Evolutionary conservation across 2,888 invertebrate genomes (phyloP), one percentile per base, ranked within the genome.

Genomic region (Callyntrura sp.): DNA sequence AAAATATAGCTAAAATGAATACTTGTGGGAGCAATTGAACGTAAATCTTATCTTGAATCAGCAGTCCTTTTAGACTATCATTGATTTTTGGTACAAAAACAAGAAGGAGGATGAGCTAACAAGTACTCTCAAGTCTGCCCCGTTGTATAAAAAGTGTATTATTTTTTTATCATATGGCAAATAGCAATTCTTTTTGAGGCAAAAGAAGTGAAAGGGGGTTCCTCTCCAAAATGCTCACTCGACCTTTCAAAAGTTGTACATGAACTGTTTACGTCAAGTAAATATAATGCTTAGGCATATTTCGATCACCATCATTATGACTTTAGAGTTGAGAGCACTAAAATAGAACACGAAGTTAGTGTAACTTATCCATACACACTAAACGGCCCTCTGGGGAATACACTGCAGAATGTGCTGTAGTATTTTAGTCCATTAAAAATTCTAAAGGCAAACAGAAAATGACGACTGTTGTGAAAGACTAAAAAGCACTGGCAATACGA

Each of bases 381-480:
- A 48, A 45, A 83, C 65, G 83, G 28, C 65, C 45, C 83, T 51
- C 65, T 57, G 45, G 83, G 25, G 83, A 83, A 68, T 83, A 65
- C 8, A 65, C 43, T 45, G n/a, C 8, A 3, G 43, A 35, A 9
- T 6, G 35, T 2, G 6, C 35, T 6, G 60, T 23, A 60, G 20
- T 8, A 57, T 57, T n/a, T 57, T 57, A 57, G n/a, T 57, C 57
- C 57, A 57, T 60, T 60, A 60, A 60, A 60, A n/a, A 23, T 60
- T 12, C n/a, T 57, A 20, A 60, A 20, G 1, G 20, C 17, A 60
- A 60, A n/a, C 60, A 23, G 9, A 60, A 60, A 23, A 23, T 5
- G 17, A 23, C 20, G 20, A 23, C 23, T 23, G 23, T 8, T 23
- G 57, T 17, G 17, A 17, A 17, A 57, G 17, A 57, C 57, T 57